These are phyloP conservation scores for Semnornis frantzii DNA, from an alignment of 2,113 vertebrate species.

Conservation along the genomic window DNA sequence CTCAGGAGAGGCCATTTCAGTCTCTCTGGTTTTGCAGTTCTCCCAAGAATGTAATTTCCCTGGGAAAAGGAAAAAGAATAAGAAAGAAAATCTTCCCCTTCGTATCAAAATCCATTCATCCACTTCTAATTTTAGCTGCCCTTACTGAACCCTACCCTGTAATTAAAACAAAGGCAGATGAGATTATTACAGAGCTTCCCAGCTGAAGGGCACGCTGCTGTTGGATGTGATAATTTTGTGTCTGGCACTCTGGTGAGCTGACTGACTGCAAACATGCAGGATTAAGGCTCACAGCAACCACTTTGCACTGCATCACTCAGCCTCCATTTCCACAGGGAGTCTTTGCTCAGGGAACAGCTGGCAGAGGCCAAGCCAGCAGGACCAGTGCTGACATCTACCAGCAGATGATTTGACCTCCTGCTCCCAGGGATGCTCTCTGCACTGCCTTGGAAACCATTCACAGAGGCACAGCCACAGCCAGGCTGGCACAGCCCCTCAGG, in stretches of 20 bases:
- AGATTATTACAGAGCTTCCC: constrained; percentile 69
- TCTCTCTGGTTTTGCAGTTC: constrained; percentile 73
- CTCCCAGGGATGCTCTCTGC: no score
- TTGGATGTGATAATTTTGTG: constrained; percentile 57
- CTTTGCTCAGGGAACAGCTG: no score
- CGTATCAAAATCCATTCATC: constrained; percentile 73
- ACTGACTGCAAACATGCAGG: constrained; percentile 13
- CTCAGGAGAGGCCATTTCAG: constrained; percentile 45
- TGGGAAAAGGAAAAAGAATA: constrained; percentile 31
- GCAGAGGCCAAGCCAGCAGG: no score
- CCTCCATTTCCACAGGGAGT: background rate
- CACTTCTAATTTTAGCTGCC: constrained; percentile 77
- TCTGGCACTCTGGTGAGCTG: background rate
- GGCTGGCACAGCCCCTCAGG: no score
- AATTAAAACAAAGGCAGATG: constrained; percentile 78
- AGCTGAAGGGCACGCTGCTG: constrained; percentile 56
- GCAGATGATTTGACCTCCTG: no score
- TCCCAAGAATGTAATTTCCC: constrained; percentile 74
- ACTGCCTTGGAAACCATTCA: background rate
- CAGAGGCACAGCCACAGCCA: no score
- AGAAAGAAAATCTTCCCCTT: constrained; percentile 55
- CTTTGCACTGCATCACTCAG: background rate
- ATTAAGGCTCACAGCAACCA: background rate
- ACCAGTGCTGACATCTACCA: no score
- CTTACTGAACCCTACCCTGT: constrained; percentile 48